Evolutionary conservation across 2,113 vertebrate genomes (phyloP), one percentile per base, ranked within the genome.

Genomic region (Triplophysa rosa): DNA sequence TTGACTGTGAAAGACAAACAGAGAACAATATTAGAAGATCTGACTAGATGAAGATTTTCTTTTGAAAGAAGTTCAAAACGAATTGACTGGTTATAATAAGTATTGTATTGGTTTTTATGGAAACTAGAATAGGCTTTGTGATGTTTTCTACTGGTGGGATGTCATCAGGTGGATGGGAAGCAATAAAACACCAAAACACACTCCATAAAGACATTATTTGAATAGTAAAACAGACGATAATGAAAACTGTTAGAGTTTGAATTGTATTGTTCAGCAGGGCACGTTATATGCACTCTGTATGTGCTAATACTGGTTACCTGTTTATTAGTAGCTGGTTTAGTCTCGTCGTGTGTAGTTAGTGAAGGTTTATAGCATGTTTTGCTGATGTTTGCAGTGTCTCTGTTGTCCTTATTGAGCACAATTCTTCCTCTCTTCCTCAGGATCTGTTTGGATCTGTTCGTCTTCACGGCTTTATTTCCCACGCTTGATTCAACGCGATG

Each of bases 1-100:
- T 98, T 67, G 91, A 93, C 89, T 95, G 90, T 96, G 98, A 47
- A 67, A 76, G 42, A 81, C 91, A 92, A 86, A 73, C 33, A 83
- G 29, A 80, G 47, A 83, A 81, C 9, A 29, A n/a, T 56, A 8
- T 19, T 56, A 19, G 52, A 49, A 13, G 2, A 49, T 12, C 47
- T 49, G 12, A 49, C 14, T 49, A 14, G 3, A 26, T 26, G 26
- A 45, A 45, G 11, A 45, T 45, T 45, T 11, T 45, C 10, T 12
- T 45, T 12, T 45, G 1, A 45, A 45, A 45, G 42, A 45, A 12
- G 11, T 45, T 16, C 2, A 4, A 52, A 45, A 37, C 7, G 33
- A 1, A 7, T 37, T 6, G 3, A 37, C 7, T 37, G 33, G 5
- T 37, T 7, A 8, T 37, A 37, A 8, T 37, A 26, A 6, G 33